phyloP scores from a whole-genome alignment of 2,113 vertebrate genomes.

The Lynx canadensis region DNA sequence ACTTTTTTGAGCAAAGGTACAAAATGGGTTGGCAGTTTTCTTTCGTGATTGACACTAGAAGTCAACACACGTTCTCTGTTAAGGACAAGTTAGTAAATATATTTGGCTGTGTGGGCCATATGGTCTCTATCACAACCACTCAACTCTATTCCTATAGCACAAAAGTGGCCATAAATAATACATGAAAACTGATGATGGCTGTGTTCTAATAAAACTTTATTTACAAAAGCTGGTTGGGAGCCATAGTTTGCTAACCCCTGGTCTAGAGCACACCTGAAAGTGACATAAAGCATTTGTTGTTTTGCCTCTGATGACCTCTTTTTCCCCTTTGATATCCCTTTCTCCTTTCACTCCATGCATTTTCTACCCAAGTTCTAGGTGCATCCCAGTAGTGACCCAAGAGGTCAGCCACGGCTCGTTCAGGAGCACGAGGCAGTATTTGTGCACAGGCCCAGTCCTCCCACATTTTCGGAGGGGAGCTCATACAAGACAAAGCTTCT shows the following conservation, averaged over 20 bases:
- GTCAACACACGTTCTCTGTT: neutral
- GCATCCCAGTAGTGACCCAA: neutral
- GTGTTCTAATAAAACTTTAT: neutral
- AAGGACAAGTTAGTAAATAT: neutral
- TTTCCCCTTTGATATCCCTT: neutral
- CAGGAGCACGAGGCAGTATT: neutral
- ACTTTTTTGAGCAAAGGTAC: neutral
- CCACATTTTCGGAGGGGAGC: neutral
- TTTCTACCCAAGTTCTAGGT: neutral
- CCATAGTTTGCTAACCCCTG: neutral
- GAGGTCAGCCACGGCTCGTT: neutral
- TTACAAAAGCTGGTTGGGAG: neutral
- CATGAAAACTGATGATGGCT: neutral
- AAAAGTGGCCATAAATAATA: neutral
- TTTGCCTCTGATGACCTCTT: neutral
- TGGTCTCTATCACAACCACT: neutral
- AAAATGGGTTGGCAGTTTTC: neutral
- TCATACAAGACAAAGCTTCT: neutral
- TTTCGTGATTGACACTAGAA: neutral
- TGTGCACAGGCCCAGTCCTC: neutral
- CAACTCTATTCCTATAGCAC: neutral
- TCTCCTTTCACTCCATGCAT: neutral
- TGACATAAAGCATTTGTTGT: neutral
- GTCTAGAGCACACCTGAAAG: neutral
- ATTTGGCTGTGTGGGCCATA: neutral